A percentile compares a stretch with the other conserved stretches of the same genome.
Conservation (phyloP, 1,140 invertebrate species). For the Eupristina koningsbergeri region DNA sequence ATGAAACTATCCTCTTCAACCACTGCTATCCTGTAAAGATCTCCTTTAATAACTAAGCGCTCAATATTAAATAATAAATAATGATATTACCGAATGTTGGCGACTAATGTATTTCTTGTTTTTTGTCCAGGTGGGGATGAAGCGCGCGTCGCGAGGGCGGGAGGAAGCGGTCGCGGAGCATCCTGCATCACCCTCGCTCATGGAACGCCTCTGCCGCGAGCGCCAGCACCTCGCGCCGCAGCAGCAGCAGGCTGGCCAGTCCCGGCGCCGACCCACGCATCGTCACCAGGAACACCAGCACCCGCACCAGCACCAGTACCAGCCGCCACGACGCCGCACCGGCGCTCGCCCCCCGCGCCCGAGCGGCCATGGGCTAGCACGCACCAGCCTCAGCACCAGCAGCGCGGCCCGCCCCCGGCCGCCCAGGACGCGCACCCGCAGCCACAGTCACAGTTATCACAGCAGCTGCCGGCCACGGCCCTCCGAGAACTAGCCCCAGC, state of each 20-base stretch:
- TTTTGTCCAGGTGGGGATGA: conserved; percentile 71
- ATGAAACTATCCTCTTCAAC: no score
- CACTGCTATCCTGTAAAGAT: no score
- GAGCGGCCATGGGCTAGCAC: conserved; percentile 44
- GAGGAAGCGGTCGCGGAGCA: conserved; percentile 72
- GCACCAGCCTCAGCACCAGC: conserved; percentile 1
- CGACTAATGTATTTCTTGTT: not conserved
- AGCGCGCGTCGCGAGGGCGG: conserved; percentile 71
- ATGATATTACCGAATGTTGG: no score
- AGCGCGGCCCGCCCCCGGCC: conserved; percentile 38
- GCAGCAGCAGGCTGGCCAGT: conserved; percentile 40
- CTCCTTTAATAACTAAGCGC: no score
- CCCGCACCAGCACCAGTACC: conserved; percentile 40
- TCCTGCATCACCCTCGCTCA: conserved; percentile 73
- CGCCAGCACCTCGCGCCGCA: conserved; percentile 70
- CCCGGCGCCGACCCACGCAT: conserved; percentile 2
- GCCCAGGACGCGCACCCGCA: conserved; percentile 40
- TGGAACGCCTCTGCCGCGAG: conserved; percentile 77
- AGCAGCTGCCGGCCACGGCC: conserved; percentile 39
- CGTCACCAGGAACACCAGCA: conserved; percentile 36
- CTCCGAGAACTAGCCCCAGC: no score
- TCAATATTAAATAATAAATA: no score
- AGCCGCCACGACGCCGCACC: conserved; percentile 25
- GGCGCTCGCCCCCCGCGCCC: conserved; percentile 24
- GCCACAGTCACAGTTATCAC: conserved; percentile 44